Evolutionary conservation across 2,797 vertebrate species (phyloP).

Genomic region (Numenius phaeopus): DNA sequence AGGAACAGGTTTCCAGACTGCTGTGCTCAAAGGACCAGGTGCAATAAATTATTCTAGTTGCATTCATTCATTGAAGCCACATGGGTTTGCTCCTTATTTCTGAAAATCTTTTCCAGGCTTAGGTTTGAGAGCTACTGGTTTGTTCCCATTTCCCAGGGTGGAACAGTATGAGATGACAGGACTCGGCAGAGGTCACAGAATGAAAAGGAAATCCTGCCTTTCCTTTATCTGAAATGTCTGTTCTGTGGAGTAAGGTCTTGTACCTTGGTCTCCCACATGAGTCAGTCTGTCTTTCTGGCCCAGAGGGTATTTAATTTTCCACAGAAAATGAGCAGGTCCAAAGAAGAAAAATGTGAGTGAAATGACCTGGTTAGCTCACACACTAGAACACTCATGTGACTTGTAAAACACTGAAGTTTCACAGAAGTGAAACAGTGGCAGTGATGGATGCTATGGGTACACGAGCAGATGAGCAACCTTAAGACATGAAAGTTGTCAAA

Average conservation of each 20-base stretch:
- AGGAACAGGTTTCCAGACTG: neutral
- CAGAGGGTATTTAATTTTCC: neutral
- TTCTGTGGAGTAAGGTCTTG: neutral
- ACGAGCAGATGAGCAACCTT: rapidly evolving
- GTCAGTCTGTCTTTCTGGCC: neutral
- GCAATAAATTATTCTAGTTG: neutral
- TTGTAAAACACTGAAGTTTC: neutral
- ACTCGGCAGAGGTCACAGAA: neutral
- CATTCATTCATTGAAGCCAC: neutral
- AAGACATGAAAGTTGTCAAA: neutral
- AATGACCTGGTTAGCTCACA: neutral
- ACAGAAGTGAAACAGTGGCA: neutral
- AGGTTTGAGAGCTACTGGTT: neutral
- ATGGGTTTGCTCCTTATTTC: neutral
- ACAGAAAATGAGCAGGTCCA: neutral
- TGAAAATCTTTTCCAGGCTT: neutral
- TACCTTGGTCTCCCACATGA: neutral
- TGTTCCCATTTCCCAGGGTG: neutral
- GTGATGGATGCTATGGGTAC: neutral
- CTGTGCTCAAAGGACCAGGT: neutral
- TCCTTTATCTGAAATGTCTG: neutral
- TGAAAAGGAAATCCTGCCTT: neutral
- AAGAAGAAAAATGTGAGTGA: neutral
- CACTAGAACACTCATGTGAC: neutral
- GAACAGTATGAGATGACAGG: neutral